Conservation (phyloP, 1,140 invertebrate genomes). For the Neodiprion fabricii region DNA sequence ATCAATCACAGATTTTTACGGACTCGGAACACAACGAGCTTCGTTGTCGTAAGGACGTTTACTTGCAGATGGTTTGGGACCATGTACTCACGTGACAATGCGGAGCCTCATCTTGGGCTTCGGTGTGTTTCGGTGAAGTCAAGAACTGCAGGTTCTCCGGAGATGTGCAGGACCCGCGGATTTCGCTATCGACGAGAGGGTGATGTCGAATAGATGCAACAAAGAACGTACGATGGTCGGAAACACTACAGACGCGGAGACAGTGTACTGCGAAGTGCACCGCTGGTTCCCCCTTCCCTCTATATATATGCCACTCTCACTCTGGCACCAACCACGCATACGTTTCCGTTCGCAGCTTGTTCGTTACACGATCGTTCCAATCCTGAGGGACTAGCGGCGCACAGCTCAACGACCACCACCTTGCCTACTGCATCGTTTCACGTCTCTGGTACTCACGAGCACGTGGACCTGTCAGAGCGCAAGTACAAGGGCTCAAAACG, state of each 20-base stretch:
- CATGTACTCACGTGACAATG: background rate
- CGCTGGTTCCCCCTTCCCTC: slow-evolving; percentile 50
- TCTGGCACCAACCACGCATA: slow-evolving; percentile 37
- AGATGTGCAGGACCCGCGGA: background rate
- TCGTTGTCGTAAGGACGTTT: too few species aligned
- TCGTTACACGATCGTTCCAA: slow-evolving; percentile 2
- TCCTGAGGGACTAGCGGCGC: slow-evolving; percentile 5
- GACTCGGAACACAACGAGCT: too few species aligned
- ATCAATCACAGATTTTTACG: too few species aligned
- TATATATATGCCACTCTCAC: slow-evolving; percentile 52
- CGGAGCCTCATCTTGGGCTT: background rate
- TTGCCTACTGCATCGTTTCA: too few species aligned
- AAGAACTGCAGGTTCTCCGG: background rate
- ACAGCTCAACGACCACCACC: too few species aligned
- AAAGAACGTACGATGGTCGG: slow-evolving; percentile 43
- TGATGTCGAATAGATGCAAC: slow-evolving; percentile 14
- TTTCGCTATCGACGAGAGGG: background rate
- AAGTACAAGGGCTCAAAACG: too few species aligned
- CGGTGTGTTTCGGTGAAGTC: slow-evolving; percentile 21
- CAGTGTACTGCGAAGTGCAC: slow-evolving; percentile 54
- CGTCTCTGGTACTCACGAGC: too few species aligned
- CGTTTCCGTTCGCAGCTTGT: background rate
- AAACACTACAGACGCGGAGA: slow-evolving; percentile 52
- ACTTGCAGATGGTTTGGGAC: too few species aligned
- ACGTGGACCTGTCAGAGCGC: too few species aligned